A percentile compares a stretch with the other conserved stretches of the same genome.
These are phyloP conservation scores for Nephotettix cincticeps DNA, from an alignment of 1,140 invertebrate species.

Conservation along the genomic window DNA sequence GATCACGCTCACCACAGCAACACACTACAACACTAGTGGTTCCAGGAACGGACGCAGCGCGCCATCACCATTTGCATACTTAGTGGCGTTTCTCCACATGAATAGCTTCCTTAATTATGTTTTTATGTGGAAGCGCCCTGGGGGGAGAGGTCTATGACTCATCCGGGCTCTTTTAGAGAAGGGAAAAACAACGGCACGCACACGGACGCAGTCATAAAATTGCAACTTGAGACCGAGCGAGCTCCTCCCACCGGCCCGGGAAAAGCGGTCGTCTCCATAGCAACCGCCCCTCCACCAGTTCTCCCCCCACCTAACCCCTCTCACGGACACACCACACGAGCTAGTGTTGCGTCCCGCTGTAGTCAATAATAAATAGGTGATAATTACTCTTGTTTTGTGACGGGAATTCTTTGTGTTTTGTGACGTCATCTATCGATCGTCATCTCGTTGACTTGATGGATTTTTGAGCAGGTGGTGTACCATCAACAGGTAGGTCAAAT, in stretches of 20 bases:
- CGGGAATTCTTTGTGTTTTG: not conserved
- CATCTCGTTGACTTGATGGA: no score
- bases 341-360: slow-evolving; percentile 11
- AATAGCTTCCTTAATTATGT: slow-evolving; percentile 14
- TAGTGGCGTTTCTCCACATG: not conserved
- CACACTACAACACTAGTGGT: no score
- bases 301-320: slow-evolving; percentile 4
- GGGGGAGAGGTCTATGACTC: not conserved
- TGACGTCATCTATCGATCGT: no score
- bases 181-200: slow-evolving; percentile 22
- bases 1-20: no score
- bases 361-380: slow-evolving; percentile 24
- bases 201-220: slow-evolving; percentile 19
- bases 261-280: slow-evolving; percentile 25
- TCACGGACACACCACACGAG: slow-evolving; percentile 13
- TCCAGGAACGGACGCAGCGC: no score
- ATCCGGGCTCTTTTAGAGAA: not conserved
- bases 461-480: no score
- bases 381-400: slow-evolving; percentile 21
- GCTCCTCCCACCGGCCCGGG: slow-evolving; percentile 25
- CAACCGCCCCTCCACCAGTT: slow-evolving; percentile 18
- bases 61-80: no score
- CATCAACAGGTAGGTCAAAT: no score
- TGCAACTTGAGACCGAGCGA: slow-evolving; percentile 10
- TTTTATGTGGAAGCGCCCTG: not conserved